Conservation (phyloP, 1,140 invertebrate species). For the Tachypleus tridentatus region DNA sequence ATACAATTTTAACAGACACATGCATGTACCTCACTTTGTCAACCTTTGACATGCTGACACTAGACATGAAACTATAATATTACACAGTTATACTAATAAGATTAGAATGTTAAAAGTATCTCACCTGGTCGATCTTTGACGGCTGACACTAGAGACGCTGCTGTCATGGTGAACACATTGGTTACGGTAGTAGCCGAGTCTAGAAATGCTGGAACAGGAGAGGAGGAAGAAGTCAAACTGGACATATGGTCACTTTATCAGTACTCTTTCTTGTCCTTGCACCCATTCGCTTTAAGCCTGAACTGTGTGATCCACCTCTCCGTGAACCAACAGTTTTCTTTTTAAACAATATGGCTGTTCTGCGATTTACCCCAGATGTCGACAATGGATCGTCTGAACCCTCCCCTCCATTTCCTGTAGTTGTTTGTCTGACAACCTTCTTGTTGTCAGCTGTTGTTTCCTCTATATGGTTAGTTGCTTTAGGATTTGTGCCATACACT, state of each 20-base stretch:
- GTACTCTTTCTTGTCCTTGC: not conserved
- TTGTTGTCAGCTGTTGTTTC: too few species aligned
- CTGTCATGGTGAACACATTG: not conserved
- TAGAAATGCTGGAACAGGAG: not conserved
- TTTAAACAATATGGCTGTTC: constrained; percentile 72
- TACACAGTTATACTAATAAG: too few species aligned
- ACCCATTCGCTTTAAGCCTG: not conserved
- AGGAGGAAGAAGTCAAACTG: not conserved
- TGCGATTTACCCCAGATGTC: constrained; percentile 54
- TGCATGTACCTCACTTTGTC: too few species aligned
- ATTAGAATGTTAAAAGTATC: not conserved
- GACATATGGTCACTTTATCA: not conserved
- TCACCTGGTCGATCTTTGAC: not conserved
- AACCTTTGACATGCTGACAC: too few species aligned
- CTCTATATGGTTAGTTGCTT: too few species aligned
- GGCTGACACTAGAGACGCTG: not conserved
- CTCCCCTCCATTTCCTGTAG: too few species aligned
- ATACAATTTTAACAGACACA: too few species aligned
- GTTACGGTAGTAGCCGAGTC: not conserved
- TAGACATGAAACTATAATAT: too few species aligned
- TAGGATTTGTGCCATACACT: too few species aligned
- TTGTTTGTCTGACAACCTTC: too few species aligned
- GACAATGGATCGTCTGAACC: too few species aligned
- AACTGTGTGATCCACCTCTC: not conserved
- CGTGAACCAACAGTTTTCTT: constrained; percentile 50